phyloP scores from a whole-genome alignment of 1,140 invertebrate genomes.

The Phenacoccus solenopsis region DNA sequence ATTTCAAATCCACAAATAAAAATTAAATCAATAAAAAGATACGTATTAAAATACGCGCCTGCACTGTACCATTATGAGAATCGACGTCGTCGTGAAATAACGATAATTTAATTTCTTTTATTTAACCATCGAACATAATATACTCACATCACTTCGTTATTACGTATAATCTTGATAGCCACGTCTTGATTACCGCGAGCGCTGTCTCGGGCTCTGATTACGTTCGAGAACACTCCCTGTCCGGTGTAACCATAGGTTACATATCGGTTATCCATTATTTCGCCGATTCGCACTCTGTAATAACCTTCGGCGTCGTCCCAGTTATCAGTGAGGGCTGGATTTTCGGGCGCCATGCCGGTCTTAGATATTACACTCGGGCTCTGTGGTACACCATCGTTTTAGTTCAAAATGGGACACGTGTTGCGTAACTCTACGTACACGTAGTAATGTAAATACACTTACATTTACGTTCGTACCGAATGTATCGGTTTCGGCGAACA shows the following conservation, averaged over 20 bases:
- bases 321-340: slow-evolving; percentile 89
- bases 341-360: slow-evolving; percentile 57
- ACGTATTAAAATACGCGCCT: no score
- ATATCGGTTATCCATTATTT: slow-evolving; percentile 85
- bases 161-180: slow-evolving; percentile 98
- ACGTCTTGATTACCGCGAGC: slow-evolving; percentile 78
- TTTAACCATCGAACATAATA: no score
- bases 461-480: slow-evolving; percentile 73
- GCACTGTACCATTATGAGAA: no score
- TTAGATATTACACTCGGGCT: slow-evolving; percentile 56
- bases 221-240: slow-evolving; percentile 98
- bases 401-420: no score
- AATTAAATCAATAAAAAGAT: no score
- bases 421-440: no score
- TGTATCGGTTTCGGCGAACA: slow-evolving; percentile 81
- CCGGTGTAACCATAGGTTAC: slow-evolving; percentile 92
- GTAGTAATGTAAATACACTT: no score
- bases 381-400: slow-evolving; percentile 64
- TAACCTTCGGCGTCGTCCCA: slow-evolving; percentile 99
- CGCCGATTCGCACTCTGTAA: slow-evolving; percentile 90
- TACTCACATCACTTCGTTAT: slow-evolving; percentile 98
- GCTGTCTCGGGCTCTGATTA: slow-evolving; percentile 84
- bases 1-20: background rate
- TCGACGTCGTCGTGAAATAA: no score
- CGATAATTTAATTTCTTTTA: no score